phyloP scores from a whole-genome alignment of 64 coral and sea anemone species.

The Porites australiensis region DNA sequence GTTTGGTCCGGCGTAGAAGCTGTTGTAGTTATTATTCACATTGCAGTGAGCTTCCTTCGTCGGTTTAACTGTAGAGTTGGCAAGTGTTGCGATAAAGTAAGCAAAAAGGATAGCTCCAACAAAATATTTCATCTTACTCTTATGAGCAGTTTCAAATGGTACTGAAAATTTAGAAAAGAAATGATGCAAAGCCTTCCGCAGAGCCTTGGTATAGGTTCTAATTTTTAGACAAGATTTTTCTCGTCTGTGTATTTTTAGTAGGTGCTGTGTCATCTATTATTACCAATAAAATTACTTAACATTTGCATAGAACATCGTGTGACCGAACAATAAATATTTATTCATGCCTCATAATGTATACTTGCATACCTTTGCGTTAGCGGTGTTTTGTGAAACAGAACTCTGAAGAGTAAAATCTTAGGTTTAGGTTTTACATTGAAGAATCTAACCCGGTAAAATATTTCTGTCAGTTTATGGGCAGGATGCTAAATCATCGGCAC shows the following conservation, averaged over 20 bases:
- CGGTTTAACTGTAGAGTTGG: neutral
- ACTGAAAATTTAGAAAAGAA: neutral
- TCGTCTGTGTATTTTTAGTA: neutral
- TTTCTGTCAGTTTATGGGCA: too few relatives aligned
- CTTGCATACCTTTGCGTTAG: too few relatives aligned
- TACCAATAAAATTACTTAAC: neutral
- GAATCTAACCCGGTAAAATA: too few relatives aligned
- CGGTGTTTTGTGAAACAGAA: too few relatives aligned
- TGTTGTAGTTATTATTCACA: neutral
- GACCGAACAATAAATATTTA: neutral
- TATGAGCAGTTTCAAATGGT: neutral
- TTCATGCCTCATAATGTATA: too few relatives aligned
- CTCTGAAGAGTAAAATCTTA: too few relatives aligned
- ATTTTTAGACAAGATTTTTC: neutral
- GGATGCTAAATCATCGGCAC: too few relatives aligned
- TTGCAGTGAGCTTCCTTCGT: neutral
- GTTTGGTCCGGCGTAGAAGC: neutral
- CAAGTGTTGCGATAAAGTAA: neutral
- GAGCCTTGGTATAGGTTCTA: neutral
- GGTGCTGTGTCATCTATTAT: neutral
- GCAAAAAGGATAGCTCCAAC: neutral
- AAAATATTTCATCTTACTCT: neutral
- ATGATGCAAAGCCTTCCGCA: neutral
- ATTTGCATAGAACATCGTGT: neutral
- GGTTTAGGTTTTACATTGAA: too few relatives aligned